Percentiles rank a stretch among this genome's conserved stretches.
phyloP scores from a whole-genome alignment of 2,888 invertebrate genomes.

The Orchesella flavescens region DNA sequence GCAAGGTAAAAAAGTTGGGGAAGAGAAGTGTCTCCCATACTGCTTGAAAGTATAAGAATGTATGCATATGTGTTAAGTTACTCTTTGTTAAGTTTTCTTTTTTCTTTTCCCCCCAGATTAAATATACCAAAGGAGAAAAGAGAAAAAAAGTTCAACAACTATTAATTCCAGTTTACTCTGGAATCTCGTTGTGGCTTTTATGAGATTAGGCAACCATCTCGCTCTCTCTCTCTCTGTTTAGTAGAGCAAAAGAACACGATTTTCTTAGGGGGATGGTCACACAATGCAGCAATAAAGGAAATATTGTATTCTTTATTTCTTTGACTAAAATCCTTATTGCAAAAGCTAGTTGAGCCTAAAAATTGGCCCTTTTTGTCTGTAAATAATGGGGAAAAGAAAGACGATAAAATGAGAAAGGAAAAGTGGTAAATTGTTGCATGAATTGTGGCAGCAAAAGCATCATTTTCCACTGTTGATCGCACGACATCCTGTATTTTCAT shows the following conservation, averaged over 20 bases:
- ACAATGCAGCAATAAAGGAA: not conserved
- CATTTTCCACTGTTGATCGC: conserved; percentile 22
- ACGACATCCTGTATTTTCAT: not conserved
- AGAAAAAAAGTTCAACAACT: conserved; percentile 1
- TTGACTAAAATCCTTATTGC: not conserved
- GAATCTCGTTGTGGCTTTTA: not conserved
- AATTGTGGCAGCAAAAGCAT: not conserved
- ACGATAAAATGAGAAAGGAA: not conserved
- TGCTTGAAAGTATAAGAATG: not conserved
- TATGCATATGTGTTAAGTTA: not conserved
- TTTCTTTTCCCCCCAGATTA: not conserved
- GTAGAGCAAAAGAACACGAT: not conserved
- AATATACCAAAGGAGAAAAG: not conserved
- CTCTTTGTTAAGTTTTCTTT: not conserved
- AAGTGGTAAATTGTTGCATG: conserved; percentile 22
- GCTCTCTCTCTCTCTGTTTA: no score
- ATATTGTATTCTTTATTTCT: not conserved
- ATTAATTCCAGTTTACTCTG: conserved; percentile 26
- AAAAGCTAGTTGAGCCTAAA: not conserved
- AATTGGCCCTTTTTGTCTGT: not conserved
- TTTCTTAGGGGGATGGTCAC: not conserved
- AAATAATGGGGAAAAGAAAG: conserved; percentile 3
- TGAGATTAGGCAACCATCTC: not conserved
- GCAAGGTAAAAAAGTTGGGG: not conserved
- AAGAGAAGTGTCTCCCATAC: no score